Base-by-base conservation (phyloP, 1,140 invertebrate genomes). In the Stegodyphus dumicola region DNA sequence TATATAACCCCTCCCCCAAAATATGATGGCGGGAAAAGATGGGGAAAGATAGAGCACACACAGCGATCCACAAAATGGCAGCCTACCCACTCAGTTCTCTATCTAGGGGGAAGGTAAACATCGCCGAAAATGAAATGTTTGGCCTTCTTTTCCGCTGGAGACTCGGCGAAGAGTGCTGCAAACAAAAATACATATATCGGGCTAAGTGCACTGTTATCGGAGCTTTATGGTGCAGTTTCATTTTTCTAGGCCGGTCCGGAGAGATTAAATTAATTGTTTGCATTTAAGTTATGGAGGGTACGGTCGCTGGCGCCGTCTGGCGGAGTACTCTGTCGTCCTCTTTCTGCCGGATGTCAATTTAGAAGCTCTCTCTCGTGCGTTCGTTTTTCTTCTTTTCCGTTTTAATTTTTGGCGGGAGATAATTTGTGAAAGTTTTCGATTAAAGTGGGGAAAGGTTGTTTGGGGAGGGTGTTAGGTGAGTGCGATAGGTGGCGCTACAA, bases 221-320 rank as follows among this genome's bases (percentile, higher is more conserved):
- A 71, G 67, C 78, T 80, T 73, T 71, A 80, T 80, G 78, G 78
- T 60, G 78, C 53, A 60, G 67, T 80, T 80, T 80, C 78, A 80
- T 80, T 80, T 80, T 80, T 73, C 78, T 48, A 11, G 7, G 11
- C 33, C 5, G 15, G 7, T 10, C 51, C 6, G 52, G 48, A 11
- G 77, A 80, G 78, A 80, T 80, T 80, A 80, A 80, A 80, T 80
- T 80, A 80, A 80, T 80, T 80, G 78, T 80, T 80, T 80, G 78
- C 78, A 71, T 78, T 78, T 78, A 67, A 78, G 77, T 78, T 78
- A 78, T 78, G 77, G 66, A 53, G 33, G 33, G 13, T 10, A 33
- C 56, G 60, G 51, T 65, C 64, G n/a, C 49, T 71, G 78, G 78
- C 78, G 78, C 67, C 78, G 78, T 80, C 78, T 80, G 53, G 67